phyloP scores from a whole-genome alignment of 1,140 invertebrate genomes.

The Brachionus plicatilis region DNA sequence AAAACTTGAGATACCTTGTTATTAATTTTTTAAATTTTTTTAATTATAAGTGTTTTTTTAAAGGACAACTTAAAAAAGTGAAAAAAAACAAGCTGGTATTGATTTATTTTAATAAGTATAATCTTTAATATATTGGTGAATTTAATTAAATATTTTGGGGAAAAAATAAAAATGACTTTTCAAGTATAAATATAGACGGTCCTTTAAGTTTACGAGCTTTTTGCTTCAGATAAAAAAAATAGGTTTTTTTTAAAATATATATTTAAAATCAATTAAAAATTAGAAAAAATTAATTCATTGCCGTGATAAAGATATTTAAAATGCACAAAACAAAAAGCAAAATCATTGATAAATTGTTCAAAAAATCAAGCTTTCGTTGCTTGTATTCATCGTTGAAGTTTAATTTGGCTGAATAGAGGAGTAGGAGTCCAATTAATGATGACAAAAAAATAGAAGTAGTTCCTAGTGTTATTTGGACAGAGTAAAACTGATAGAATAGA shows the following conservation, averaged over 20 bases:
- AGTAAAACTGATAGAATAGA: constrained; percentile 26
- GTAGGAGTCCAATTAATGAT: background rate
- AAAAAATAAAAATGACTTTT: no score
- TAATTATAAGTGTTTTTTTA: no score
- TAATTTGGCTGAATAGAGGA: constrained; percentile 10
- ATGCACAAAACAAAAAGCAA: constrained; percentile 31
- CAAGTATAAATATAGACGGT: no score
- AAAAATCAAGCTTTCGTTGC: background rate
- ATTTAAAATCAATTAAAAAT: background rate
- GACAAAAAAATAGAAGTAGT: background rate
- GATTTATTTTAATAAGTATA: no score
- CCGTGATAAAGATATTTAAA: constrained; percentile 31
- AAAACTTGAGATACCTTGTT: no score
- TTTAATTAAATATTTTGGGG: no score
- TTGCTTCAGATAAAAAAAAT: no score
- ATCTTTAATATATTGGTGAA: no score
- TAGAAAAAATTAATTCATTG: background rate
- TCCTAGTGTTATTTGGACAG: constrained; percentile 7
- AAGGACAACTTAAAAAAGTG: no score
- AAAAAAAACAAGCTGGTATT: no score
- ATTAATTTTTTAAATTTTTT: no score
- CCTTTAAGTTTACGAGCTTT: no score
- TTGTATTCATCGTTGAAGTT: constrained; percentile 12
- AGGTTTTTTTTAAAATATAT: background rate
- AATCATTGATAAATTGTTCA: constrained; percentile 28